Evolutionary conservation across 1,140 invertebrate genomes (phyloP).

Genomic region (Hylaeus volcanicus): DNA sequence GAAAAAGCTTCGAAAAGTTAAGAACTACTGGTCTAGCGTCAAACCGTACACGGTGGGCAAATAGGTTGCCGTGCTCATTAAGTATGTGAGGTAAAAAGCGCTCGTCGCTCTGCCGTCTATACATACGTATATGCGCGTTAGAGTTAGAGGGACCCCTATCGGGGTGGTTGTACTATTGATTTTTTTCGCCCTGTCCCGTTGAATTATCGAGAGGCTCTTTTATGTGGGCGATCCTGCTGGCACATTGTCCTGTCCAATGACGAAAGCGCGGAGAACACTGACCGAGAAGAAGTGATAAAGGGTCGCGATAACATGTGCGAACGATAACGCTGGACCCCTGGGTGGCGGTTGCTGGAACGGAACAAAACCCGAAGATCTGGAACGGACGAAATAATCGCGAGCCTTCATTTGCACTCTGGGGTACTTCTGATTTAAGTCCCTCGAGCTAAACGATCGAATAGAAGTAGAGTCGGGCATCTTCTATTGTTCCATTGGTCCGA

Average conservation of each 20-base stretch:
- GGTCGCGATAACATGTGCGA: constrained; percentile 24
- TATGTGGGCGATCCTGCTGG: constrained; percentile 60
- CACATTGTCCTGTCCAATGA: constrained; percentile 57
- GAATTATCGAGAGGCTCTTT: constrained; percentile 67
- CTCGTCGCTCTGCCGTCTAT: constrained; percentile 25
- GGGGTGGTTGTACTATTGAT: constrained; percentile 68
- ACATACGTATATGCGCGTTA: constrained; percentile 48
- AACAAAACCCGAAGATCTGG: constrained; percentile 7
- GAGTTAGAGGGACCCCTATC: constrained; percentile 55
- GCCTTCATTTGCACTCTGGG: constrained; percentile 26
- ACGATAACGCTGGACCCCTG: neutral
- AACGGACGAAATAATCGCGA: neutral
- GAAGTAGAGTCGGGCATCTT: neutral
- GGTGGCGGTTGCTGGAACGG: neutral
- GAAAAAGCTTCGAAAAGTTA: too few relatives aligned
- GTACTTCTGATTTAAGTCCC: constrained; percentile 28
- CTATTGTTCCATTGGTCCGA: too few relatives aligned
- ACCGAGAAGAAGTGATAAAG: constrained; percentile 6
- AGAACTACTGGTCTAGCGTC: constrained; percentile 14
- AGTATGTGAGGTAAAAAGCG: constrained; percentile 58
- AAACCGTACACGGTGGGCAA: constrained; percentile 33
- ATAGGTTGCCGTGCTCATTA: constrained; percentile 57
- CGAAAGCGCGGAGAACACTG: constrained; percentile 15
- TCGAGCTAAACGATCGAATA: constrained; percentile 22
- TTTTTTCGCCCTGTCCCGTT: constrained; percentile 66